Base-by-base conservation (phyloP, 2,797 vertebrate species). In the Tinamus major region DNA sequence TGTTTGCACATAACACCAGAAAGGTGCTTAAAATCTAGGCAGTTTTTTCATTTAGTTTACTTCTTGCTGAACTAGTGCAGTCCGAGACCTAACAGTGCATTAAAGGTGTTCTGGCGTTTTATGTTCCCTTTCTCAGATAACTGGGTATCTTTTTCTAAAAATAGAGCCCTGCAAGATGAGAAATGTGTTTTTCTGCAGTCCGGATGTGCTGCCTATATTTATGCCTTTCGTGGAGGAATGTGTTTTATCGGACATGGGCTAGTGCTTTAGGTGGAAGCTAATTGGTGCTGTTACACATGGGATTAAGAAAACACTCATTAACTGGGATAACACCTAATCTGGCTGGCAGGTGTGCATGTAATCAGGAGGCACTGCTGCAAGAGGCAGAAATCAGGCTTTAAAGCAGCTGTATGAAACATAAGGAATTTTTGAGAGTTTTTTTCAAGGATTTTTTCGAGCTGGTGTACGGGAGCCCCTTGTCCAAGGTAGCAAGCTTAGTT, bases 231-330 rank as follows among this genome's bases (percentile, higher is more conserved):
- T 20, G 65, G 53, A 53, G 44, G 19, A 44, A 19, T 15, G 2
- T 1, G 10, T 49, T 42, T 49, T 27, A 18, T 37, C 42, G 51
- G 37, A 44, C 1, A 0, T 1, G 10, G 41, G 13, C 55, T 55
- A 4, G 35, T 20, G 56, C 29, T 75, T 69, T 16, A 42, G 23
- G 35, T 58, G 48, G 37, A 1, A 5, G 24, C 35, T 56, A 49
- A 9, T 15, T 33, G 55, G 26, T 79, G 69, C 55, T 2, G 0
- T 27, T 37, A 48, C 48, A 24, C 35, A 20, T 31, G 56, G 56
- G 49, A 76, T 29, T 15, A 55, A 63, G 46, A 35, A 55, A 42
- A 42, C 55, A 31, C n/a, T 59, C 29, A 5, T 74, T 55, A 62
- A 23, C 3, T 49, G 49, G 37, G 56, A 10, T 44, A 58, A 18